Conservation (phyloP, 2,888 invertebrate genomes). For the Harpalus rubripes region DNA sequence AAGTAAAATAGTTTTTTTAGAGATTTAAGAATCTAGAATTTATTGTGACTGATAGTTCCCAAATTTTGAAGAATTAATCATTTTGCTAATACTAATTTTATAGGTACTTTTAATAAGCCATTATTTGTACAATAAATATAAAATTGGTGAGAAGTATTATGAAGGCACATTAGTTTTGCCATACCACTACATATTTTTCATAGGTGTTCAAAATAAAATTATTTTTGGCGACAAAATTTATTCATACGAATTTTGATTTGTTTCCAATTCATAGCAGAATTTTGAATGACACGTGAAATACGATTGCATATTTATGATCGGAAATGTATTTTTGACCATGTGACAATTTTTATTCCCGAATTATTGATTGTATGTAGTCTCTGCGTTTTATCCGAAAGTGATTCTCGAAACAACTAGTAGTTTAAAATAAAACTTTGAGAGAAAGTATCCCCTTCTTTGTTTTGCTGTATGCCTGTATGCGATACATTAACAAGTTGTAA, state of each 20-base stretch:
- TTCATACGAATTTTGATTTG: slow-evolving; percentile 13
- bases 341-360: not conserved
- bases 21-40: too few relatives aligned
- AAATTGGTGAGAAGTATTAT: too few relatives aligned
- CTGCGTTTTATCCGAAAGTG: not conserved
- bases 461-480: not conserved
- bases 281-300: slow-evolving; percentile 7
- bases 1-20: too few relatives aligned
- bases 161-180: too few relatives aligned
- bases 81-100: too few relatives aligned
- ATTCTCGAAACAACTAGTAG: slow-evolving; percentile 12
- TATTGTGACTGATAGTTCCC: too few relatives aligned
- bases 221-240: not conserved
- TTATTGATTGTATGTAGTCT: not conserved
- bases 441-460: not conserved
- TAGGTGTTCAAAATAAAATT: not conserved
- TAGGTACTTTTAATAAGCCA: too few relatives aligned
- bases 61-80: too few relatives aligned
- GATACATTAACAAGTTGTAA: slow-evolving; percentile 33
- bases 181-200: not conserved
- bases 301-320: slow-evolving; percentile 20
- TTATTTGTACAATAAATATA: too few relatives aligned
- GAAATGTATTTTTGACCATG: not conserved
- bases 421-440: not conserved
- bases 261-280: slow-evolving; percentile 4